Percentiles rank a stretch among this genome's conserved stretches.
phyloP scores from a whole-genome alignment of 2,888 invertebrate genomes.

The Luperina testacea region DNA sequence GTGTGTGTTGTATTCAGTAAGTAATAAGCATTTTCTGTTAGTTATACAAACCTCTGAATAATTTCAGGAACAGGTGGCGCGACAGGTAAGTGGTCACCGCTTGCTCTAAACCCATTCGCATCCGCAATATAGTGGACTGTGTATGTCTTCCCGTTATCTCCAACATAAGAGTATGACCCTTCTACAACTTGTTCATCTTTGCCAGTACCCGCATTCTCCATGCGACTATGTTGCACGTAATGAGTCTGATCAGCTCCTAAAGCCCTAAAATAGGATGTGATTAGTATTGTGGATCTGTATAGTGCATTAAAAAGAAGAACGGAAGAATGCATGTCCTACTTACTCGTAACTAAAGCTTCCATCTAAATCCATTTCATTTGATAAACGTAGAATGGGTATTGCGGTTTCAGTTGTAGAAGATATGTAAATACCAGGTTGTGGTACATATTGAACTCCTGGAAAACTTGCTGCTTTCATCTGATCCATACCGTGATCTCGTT shows the following conservation, averaged over 20 bases:
- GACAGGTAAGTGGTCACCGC: constrained; percentile 94
- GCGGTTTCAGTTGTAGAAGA: constrained; percentile 87
- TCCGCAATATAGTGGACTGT: constrained; percentile 93
- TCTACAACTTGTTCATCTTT: constrained; percentile 91
- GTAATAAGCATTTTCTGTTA: not conserved
- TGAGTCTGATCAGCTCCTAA: constrained; percentile 89
- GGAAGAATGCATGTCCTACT: constrained; percentile 66
- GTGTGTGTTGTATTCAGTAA: not conserved
- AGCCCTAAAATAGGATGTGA: constrained; percentile 76
- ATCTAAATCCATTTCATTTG: constrained; percentile 90
- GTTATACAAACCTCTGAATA: constrained; percentile 88
- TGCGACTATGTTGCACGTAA: constrained; percentile 89
- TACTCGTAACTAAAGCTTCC: constrained; percentile 90
- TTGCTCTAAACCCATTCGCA: constrained; percentile 94
- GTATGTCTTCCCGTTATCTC: constrained; percentile 91
- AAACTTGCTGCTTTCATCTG: constrained; percentile 78
- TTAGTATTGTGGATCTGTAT: constrained; percentile 18
- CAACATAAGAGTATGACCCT: constrained; percentile 91
- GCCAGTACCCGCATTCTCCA: constrained; percentile 90
- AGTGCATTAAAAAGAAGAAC: not conserved
- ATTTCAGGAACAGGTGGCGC: constrained; percentile 93
- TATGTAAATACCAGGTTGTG: constrained; percentile 77
- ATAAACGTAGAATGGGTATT: constrained; percentile 87
- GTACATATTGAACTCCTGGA: constrained; percentile 76
- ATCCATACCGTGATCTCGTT: constrained; percentile 74